Base-by-base conservation (phyloP, 2,888 invertebrate species). In the Agrochola macilenta region DNA sequence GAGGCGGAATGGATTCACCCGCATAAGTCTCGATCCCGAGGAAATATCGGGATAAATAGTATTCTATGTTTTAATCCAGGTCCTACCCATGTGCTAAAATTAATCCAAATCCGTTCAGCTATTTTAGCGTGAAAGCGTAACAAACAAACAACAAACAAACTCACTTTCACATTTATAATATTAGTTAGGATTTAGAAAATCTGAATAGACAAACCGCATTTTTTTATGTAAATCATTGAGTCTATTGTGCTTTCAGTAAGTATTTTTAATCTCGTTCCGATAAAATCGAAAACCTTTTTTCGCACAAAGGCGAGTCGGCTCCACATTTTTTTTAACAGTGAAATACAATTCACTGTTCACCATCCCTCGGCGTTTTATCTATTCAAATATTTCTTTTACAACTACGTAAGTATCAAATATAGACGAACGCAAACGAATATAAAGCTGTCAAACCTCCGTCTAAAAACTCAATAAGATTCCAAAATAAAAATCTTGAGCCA, bases 361-460 rank as follows among this genome's bases (percentile, higher is more conserved):
- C 69, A 70, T 69, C 78, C 78, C 76, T 71, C 26, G 52, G 64
- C 74, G 49, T 63, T 85, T 79, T 76, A 83, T 86, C 82, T 84
- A 84, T 84, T 82, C 82, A 86, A 78, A 86, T 79, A 76, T 74
- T 79, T 81, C 39, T 79, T 82, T 74, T 71, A 79, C 63, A 69
- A 72, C 64, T 68, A 70, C 74, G 23, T 72, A 74, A 69, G 74
- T 69, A 82, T 63, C 72, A 77, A 82, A 76, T 76, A 76, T 82
- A 80, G 78, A 68, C 79, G 81, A 83, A 82, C 65, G 77, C 74
- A 83, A 85, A 79, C 69, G 71, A 81, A 75, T 83, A 81, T 80
- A 81, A 87, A 90, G 80, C 84, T 87, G 87, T 90, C 89, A 87
- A 77, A 88, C 86, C 86, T 86, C 69, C 84, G 81, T 89, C 88